Evolutionary conservation across 1,140 invertebrate species (phyloP), one percentile per base, ranked within the genome.

Genomic region (Drosophila ironensis): DNA sequence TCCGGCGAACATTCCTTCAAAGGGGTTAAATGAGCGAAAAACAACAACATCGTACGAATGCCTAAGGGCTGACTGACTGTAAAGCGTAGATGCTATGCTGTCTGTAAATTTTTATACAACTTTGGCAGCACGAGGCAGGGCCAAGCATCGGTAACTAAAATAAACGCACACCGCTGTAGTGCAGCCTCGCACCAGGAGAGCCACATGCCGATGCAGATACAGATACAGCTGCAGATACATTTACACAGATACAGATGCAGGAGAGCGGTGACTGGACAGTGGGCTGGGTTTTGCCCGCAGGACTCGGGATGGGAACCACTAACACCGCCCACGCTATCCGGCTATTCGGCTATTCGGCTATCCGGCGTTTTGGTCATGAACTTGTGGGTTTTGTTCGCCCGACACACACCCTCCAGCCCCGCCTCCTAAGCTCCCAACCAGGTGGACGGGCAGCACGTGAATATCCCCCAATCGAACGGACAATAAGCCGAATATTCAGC

Each of bases 331-430:
- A 84, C 80, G 66, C 78, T 74, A 46, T 78, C 54, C 69, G 47
- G n/a, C n/a, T n/a, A n/a, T 37, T 25, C 12, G 30, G 12, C 28
- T 22, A n/a, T n/a, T n/a, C n/a, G 35, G 48, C 45, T 41, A 48
- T 51, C 45, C 80, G 80, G 80, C 80, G 50, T 61, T 86, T 86
- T 86, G 80, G 80, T 86, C 74, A 80, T 86, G 80, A 86, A 86
- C 80, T 86, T 86, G 80, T 68, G 74, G 74, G 64, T 48, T 71
- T 71, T 19, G 47, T 20, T 56, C 51, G 9, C 11, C 28, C 11
- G 27, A 19, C 22, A 14, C 25, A 54, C 28, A 22, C 54, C 40
- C 28, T 19, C 20, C 6, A 28, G 20, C 12, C 9, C 4, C 37
- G 2, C 46, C 8, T 19, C 20, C 16, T 14, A 5, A 2, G 14